Percentiles rank a stretch among this genome's conserved stretches.
Evolutionary conservation across 2,888 invertebrate species (phyloP).

Genomic region (Limnephilus marmoratus): DNA sequence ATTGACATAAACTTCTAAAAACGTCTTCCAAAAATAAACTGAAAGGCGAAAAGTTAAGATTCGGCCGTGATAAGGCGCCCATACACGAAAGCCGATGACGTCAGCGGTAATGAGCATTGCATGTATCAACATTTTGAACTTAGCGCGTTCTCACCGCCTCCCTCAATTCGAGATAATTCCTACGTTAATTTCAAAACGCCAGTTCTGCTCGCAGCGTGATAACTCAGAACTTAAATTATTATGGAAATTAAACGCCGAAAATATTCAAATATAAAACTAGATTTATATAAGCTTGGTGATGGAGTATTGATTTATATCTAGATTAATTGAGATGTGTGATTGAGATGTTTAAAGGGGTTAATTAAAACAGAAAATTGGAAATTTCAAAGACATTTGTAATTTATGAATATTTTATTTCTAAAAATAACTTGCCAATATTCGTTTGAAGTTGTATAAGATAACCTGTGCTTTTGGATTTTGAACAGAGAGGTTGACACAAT

Average conservation of each 20-base stretch:
- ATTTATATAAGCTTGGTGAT: background rate
- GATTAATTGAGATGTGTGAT: background rate
- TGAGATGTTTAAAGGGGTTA: background rate
- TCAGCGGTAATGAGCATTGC: constrained; percentile 56
- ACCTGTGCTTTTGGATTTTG: too few species aligned
- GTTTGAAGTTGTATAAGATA: too few species aligned
- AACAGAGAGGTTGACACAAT: too few species aligned
- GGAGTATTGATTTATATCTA: background rate
- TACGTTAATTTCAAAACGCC: constrained; percentile 29
- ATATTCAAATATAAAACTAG: background rate
- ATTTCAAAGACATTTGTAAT: too few species aligned
- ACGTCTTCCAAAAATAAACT: constrained; percentile 47
- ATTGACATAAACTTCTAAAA: constrained; percentile 16
- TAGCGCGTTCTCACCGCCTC: constrained; percentile 44
- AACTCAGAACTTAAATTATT: background rate
- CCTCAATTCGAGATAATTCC: constrained; percentile 53
- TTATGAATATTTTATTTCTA: too few species aligned
- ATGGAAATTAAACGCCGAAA: constrained; percentile 2
- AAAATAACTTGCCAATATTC: too few species aligned
- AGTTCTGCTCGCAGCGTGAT: constrained; percentile 16
- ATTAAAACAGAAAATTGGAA: background rate
- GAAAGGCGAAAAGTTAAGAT: constrained; percentile 51
- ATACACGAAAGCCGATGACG: constrained; percentile 60
- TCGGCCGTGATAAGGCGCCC: constrained; percentile 53
- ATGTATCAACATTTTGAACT: constrained; percentile 55